Conservation (phyloP, 2,797 vertebrate genomes). For the Phoxinus dragarum region DNA sequence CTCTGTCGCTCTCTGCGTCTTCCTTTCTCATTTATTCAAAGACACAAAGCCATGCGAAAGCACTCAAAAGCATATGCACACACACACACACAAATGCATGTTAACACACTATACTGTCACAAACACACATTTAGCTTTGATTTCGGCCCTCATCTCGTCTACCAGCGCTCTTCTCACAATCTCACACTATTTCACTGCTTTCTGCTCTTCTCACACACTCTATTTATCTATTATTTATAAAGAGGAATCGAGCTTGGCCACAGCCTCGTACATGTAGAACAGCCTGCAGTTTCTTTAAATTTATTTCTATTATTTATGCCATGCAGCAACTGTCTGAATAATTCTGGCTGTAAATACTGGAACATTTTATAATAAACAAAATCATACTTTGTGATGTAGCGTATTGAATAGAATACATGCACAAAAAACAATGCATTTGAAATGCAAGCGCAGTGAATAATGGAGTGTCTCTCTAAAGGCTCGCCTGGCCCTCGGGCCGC, state of each 20-base stretch:
- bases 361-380: not conserved
- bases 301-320: conserved; percentile 24
- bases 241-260: conserved; percentile 72
- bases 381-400: not conserved
- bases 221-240: conserved; percentile 80
- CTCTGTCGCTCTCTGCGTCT: conserved; percentile 63
- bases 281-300: conserved; percentile 21
- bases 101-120: conserved; percentile 55
- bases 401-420: not conserved
- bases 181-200: conserved; percentile 66
- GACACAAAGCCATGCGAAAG: conserved; percentile 53
- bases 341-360: conserved; percentile 13
- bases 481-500: conserved; percentile 74
- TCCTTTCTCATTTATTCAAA: conserved; percentile 64
- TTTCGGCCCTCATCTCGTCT: conserved; percentile 69
- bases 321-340: conserved; percentile 8
- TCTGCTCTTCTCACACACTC: conserved; percentile 67
- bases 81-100: conserved; percentile 33
- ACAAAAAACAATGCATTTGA: not conserved
- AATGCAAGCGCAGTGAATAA: conserved; percentile 1
- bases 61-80: conserved; percentile 56
- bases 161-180: conserved; percentile 62
- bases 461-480: conserved; percentile 69
- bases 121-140: conserved; percentile 76
- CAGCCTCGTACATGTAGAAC: conserved; percentile 68